phyloP scores from a whole-genome alignment of 2,113 vertebrate species.

The Cervus canadensis region DNA sequence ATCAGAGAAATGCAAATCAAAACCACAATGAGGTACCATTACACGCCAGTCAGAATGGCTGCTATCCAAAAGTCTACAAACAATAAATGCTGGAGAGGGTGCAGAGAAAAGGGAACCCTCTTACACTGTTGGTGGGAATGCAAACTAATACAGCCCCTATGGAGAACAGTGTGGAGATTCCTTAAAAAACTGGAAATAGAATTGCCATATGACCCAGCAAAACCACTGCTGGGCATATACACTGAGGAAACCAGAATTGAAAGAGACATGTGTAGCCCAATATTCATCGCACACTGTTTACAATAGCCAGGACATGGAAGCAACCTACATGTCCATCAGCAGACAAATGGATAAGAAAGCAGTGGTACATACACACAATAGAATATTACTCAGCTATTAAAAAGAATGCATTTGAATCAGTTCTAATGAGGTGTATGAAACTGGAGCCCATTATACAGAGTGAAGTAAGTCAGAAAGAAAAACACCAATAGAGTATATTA shows the following conservation, averaged over 20 bases:
- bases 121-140: not conserved
- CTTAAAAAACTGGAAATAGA: not conserved
- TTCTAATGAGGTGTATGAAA: not conserved
- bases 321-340: not conserved
- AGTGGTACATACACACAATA: not conserved
- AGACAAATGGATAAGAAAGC: not conserved
- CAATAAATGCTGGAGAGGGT: not conserved
- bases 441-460: not conserved
- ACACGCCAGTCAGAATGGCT: no score
- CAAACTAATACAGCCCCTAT: not conserved
- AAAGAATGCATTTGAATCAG: not conserved
- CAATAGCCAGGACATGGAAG: not conserved
- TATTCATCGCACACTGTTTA: not conserved
- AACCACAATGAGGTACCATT: no score
- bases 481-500: not conserved
- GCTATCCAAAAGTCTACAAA: not conserved
- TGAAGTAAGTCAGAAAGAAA: not conserved
- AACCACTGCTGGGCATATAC: not conserved
- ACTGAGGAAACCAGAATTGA: not conserved
- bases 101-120: not conserved
- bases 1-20: no score
- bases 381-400: not conserved
- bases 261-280: not conserved
- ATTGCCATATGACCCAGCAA: not conserved
- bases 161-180: not conserved